These are phyloP conservation scores for Ascidia mentula DNA, from an alignment of 23 tunicate species.

Conservation along the genomic window DNA sequence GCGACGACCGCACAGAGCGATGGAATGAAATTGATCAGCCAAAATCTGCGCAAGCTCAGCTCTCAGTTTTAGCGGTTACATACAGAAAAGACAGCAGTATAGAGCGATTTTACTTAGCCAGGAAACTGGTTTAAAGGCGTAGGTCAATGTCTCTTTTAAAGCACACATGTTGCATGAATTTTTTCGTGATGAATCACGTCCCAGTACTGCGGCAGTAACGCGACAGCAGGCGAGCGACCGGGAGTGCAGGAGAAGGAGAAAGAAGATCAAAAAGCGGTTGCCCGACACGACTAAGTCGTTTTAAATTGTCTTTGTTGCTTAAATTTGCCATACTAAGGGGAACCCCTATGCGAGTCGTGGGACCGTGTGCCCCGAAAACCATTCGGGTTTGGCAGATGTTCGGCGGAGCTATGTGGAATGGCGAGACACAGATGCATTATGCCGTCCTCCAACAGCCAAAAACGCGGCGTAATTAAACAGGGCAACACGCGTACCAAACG, in stretches of 20 bases:
- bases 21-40: conserved; percentile 3
- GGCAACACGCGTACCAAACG: conserved; percentile 10
- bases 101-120: not conserved
- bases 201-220: not conserved
- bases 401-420: conserved; percentile 8
- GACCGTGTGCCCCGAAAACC: not conserved
- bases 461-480: conserved; percentile 10
- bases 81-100: not conserved
- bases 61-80: not conserved
- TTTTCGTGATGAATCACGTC: conserved; percentile 7
- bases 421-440: conserved; percentile 9
- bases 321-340: not conserved
- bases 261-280: not conserved
- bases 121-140: not conserved
- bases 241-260: conserved; percentile 5
- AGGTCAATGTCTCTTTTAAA: conserved; percentile 10
- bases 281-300: conserved; percentile 12
- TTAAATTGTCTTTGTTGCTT: conserved; percentile 3
- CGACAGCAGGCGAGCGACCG: conserved; percentile 8
- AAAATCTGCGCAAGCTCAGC: conserved; percentile 11
- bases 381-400: conserved; percentile 10
- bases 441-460: conserved; percentile 8
- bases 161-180: conserved; percentile 12
- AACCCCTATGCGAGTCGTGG: conserved; percentile 1
- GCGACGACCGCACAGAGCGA: conserved; percentile 2